Conservation (phyloP, 1,140 invertebrate genomes). For the Polyergus mexicanus region DNA sequence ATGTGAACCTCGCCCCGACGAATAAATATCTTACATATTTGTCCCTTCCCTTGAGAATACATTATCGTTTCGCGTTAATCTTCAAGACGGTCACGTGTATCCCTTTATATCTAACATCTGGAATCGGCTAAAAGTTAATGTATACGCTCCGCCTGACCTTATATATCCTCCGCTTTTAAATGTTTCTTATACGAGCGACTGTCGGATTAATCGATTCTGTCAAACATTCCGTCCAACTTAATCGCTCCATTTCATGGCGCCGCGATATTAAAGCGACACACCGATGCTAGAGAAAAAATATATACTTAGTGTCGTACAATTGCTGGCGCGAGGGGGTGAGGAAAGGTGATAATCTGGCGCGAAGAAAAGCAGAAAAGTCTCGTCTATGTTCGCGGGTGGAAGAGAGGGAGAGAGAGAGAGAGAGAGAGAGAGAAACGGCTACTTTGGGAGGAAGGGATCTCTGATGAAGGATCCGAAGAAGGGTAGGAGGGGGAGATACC, state of each 20-base stretch:
- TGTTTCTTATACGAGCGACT: constrained; percentile 5
- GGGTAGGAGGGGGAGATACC: constrained; percentile 25
- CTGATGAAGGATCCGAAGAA: neutral
- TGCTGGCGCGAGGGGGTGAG: constrained; percentile 2
- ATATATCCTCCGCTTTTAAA: constrained; percentile 1
- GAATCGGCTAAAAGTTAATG: neutral
- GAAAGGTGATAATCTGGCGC: constrained; percentile 54
- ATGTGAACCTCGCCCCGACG: constrained; percentile 38
- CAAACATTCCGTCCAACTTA: neutral
- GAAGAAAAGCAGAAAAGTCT: constrained; percentile 74
- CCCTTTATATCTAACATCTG: neutral
- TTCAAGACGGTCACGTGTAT: neutral
- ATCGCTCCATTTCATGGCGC: constrained; percentile 54
- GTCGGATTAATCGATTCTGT: neutral
- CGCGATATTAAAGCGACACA: constrained; percentile 31
- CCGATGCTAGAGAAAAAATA: constrained; percentile 4
- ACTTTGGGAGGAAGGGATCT: constrained; percentile 11
- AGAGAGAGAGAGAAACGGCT: neutral
- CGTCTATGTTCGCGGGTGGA: constrained; percentile 41
- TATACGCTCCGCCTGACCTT: neutral
- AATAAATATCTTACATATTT: constrained; percentile 45
- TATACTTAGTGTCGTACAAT: constrained; percentile 17
- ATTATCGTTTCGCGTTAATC: constrained; percentile 30
- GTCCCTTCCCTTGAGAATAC: constrained; percentile 45
- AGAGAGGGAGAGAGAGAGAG: constrained; percentile 5